phyloP scores from a whole-genome alignment of 2,888 invertebrate species.

The Drosophila anceps region DNA sequence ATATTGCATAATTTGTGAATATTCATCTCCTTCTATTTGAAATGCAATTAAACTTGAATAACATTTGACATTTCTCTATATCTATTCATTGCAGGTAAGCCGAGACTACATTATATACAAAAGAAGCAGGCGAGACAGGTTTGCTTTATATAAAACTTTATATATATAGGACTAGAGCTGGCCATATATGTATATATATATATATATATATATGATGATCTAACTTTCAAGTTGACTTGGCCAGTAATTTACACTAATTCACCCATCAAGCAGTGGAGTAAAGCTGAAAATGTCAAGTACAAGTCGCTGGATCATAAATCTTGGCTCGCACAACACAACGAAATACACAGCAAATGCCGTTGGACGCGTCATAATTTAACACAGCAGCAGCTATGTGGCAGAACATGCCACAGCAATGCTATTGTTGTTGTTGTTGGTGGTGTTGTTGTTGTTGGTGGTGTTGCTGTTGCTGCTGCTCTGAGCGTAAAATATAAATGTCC shows the following conservation, averaged over 20 bases:
- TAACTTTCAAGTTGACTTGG: conserved; percentile 46
- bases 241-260: conserved; percentile 62
- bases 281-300: conserved; percentile 69
- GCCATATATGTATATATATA: background rate
- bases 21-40: conserved; percentile 14
- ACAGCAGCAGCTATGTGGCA: conserved; percentile 37
- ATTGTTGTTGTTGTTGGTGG: conserved; percentile 32
- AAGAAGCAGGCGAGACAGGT: conserved; percentile 17
- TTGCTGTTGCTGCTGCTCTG: conserved; percentile 34
- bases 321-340: conserved; percentile 34
- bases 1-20: conserved; percentile 46
- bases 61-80: conserved; percentile 34
- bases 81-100: conserved; percentile 70
- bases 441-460: conserved; percentile 34
- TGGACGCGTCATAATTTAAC: conserved; percentile 66
- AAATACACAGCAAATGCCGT: conserved; percentile 41
- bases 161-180: too few relatives aligned
- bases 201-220: conserved; percentile 29
- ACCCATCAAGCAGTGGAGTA: conserved; percentile 52
- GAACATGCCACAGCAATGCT: conserved; percentile 48
- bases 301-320: conserved; percentile 75
- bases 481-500: conserved; percentile 78
- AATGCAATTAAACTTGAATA: conserved; percentile 49
- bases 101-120: background rate
- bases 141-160: conserved; percentile 17